Base-by-base conservation (phyloP, 2,113 vertebrate species). In the Caranx ignobilis region DNA sequence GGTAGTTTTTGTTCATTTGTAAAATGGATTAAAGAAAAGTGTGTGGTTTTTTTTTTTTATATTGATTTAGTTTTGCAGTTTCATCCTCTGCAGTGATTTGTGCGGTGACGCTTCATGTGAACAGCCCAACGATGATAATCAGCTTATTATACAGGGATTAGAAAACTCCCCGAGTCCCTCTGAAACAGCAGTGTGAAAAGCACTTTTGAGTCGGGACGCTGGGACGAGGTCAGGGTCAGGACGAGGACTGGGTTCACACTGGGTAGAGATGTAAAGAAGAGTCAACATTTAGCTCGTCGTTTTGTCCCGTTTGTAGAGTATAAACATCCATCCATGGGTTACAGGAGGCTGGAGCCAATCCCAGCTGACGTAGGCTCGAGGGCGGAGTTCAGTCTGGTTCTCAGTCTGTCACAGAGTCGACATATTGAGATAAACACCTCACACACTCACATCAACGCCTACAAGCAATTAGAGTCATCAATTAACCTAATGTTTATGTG, bases 51-150 rank as follows among this genome's bases (percentile, higher is more conserved):
- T 19, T 16, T 64, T 19, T n/a, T 48, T 54, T 21, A 31, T 7
- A 43, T 35, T 43, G 1, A 81, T 73, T 52, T 48, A 19, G 26
- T 61, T 55, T 75, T 35, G n/a, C 18, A 57, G 56, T 72, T 75
- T 69, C 63, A 12, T 75, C 52, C 13, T 52, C 21, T 3, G n/a
- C 50, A 16, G 61, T 76, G 37, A 71, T 82, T 64, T 75, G 55
- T 11, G 26, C 26, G 11, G 19, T 19, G 59, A 73, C 68, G 59
- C 74, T 50, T 86, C 10, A 68, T 78, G 50, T 18, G 57, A 75
- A 65, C 26, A 32, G 73, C 52, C 71, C 82, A 71, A 67, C 75
- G 41, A 67, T 81, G 75, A 81, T 77, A 69, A 87, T 82, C 71
- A 73, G 8, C 62, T 71, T 67, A 71, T 83, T 85, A 75, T 78